Conservation (phyloP, 2,113 vertebrate species). For the Euleptes europaea region DNA sequence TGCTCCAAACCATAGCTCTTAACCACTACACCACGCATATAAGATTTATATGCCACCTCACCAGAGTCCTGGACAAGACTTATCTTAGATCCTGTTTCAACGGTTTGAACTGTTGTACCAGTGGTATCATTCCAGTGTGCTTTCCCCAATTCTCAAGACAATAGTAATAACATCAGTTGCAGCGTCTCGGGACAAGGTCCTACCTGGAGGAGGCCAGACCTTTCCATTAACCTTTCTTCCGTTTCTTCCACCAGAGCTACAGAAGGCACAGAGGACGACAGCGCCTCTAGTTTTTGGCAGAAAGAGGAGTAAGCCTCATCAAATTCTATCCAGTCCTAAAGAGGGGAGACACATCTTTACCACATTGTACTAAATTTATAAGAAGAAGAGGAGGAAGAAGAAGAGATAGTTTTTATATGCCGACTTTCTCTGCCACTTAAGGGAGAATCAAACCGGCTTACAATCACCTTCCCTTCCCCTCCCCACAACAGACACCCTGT, state of each 20-base stretch:
- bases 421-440: too few relatives aligned
- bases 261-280: conserved; percentile 72
- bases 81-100: not conserved
- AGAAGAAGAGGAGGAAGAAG: too few relatives aligned
- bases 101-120: not conserved
- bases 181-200: not conserved
- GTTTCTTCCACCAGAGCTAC: conserved; percentile 78
- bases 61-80: too few relatives aligned
- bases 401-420: too few relatives aligned
- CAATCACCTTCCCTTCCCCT: too few relatives aligned
- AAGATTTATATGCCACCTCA: too few relatives aligned
- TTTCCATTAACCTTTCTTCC: conserved; percentile 78
- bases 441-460: too few relatives aligned
- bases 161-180: not conserved
- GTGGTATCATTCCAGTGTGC: not conserved
- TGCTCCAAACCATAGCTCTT: too few relatives aligned
- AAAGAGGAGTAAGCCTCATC: conserved; percentile 76
- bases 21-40: too few relatives aligned
- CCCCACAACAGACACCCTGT: too few relatives aligned
- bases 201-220: conserved; percentile 83
- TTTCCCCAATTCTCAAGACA: not conserved
- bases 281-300: conserved; percentile 75
- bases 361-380: not conserved
- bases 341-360: conserved; percentile 15
- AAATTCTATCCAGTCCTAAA: conserved; percentile 85